These are phyloP conservation scores for Ibidorhyncha struthersii DNA, from an alignment of 2,113 vertebrate genomes.

Conservation along the genomic window DNA sequence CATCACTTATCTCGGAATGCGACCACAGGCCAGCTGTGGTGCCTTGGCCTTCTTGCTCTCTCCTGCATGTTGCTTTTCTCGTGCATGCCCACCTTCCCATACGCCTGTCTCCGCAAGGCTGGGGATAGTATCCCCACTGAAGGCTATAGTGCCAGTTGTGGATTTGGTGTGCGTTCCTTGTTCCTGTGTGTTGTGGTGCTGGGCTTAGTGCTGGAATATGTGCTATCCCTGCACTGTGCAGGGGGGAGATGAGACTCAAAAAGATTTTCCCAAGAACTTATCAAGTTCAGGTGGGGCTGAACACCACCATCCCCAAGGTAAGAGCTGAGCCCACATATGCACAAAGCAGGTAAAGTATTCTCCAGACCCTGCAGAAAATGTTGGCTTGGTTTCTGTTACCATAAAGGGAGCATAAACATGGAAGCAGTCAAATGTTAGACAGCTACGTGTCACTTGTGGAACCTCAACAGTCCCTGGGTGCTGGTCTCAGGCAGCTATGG, in stretches of 20 bases:
- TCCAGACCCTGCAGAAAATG: neutral
- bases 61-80: neutral
- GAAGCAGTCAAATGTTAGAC: neutral
- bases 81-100: neutral
- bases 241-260: neutral
- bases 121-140: rapidly evolving
- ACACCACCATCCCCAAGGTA: neutral
- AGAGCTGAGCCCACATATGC: neutral
- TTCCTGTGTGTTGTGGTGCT: neutral
- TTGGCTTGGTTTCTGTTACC: neutral
- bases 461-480: neutral
- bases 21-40: neutral
- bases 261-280: neutral
- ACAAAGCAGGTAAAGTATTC: neutral
- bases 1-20: neutral
- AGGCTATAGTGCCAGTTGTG: neutral
- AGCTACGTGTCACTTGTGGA: neutral
- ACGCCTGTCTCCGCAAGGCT: neutral
- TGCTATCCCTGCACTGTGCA: neutral
- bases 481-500: neutral
- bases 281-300: neutral
- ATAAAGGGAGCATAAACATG: neutral
- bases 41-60: neutral
- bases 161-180: neutral
- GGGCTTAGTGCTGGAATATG: neutral